Base-by-base conservation (phyloP, 2,888 invertebrate genomes). In the Oxyteleia sp. region DNA sequence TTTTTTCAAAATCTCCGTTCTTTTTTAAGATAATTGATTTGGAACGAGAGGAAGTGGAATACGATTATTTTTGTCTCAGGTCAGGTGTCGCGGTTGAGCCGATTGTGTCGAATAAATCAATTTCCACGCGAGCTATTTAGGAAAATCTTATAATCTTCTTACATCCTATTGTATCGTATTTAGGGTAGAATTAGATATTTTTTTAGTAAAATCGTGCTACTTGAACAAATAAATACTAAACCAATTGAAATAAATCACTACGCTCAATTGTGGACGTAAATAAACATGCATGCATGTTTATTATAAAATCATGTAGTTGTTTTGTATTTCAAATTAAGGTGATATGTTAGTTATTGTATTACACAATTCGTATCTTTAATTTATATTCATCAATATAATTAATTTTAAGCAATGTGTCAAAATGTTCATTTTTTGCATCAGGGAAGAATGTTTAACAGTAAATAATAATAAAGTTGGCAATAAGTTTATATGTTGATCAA, bases 121-220 rank as follows among this genome's bases (percentile, higher is more conserved):
- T 68, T 68, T 68, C 51, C 51, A 23, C 18, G 43, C 18, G 49
- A 76, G 59, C 76, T 68, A 75, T 75, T 59, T 76, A 66, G 59
- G 76, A 68, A 68, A 76, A 59, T 76, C 76, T 57, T 68, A 51
- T 76, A 76, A 76, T 76, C 76, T 68, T 51, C 68, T 66, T 78
- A 61, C 61, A 68, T 59, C 59, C 61, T 32, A 68, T 11, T 61
- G 53, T 53, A 35, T 61, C 45, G 43, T 61, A 68, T 68, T 69
- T 45, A 59, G 41, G 57, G 61, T 68, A 49, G 49, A 32, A 35
- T 32, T 29, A 47, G 59, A 61, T 68, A 61, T n/a, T 59, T 76
- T 76, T 66, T 29, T 41, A 66, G 51, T 16, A 66, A 45, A 68
- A 32, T 64, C 63, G 59, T 45, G 51, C 32, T 23, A 23, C 41